Base-by-base conservation (phyloP, 2,113 vertebrate genomes). In the Eulemur rufifrons region DNA sequence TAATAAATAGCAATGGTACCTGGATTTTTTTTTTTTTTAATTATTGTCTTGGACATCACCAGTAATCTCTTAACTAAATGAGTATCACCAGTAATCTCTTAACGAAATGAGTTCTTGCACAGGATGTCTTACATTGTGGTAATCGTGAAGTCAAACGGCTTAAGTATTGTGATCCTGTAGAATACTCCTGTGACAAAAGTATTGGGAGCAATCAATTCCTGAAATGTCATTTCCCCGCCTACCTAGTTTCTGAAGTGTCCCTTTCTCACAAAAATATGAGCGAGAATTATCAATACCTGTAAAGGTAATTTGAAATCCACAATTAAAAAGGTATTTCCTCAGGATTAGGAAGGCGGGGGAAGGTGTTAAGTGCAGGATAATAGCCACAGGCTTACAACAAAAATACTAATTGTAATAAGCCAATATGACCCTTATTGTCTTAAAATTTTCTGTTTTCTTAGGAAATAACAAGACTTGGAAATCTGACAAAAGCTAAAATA, bases 161-260 rank as follows among this genome's bases (percentile, higher is more conserved):
- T 82, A 78, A 95, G 37, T 82, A 37, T 92, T 82, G 37, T 83
- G 54, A 73, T n/a, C 69, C 91, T 45, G 45, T n/a, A 89, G 83
- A 80, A 39, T 1, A 15, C 14, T 8, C 12, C 2, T 10, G 32
- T 34, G 78, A 45, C 61, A 27, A 42, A 86, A 39, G 32, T 29
- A 18, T 64, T 14, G 21, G 61, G 42, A 81, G 68, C 56, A 37
- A 2, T 80, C 15, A 69, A 20, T 54, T 80, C 10, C 64, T 25
- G 29, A 54, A 7, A 0, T 8, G 71, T 61, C 84, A 37, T 18
- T 91, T 88, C 45, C 50, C 5, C n/a, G 37, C 27, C 68, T 45
- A 29, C 32, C 45, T 34, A 0, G 59, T 82, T 86, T 92, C n/a
- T 17, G 27, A 85, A 80, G 37, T 74, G 54, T 12, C 37, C 2